Conservation (phyloP, 1,140 invertebrate genomes). For the Calliopsis andreniformis region DNA sequence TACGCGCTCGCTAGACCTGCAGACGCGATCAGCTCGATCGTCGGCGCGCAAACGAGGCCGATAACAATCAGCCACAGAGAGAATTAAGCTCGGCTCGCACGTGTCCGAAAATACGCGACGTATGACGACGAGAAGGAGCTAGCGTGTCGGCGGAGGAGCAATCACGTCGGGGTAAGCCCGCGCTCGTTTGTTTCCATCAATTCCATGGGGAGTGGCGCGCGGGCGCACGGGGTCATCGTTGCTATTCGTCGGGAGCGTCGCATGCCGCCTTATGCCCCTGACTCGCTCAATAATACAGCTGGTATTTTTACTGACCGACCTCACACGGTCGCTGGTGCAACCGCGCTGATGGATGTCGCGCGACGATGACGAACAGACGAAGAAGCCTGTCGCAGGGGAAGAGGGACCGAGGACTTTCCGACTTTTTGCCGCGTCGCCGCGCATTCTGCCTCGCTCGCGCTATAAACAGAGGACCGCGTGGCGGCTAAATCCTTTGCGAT, state of each 20-base stretch:
- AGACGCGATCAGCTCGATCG: background rate
- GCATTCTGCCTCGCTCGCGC: slow-evolving; percentile 10
- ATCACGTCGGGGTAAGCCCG: slow-evolving; percentile 34
- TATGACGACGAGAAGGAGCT: too few species aligned
- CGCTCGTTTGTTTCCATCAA: slow-evolving; percentile 49
- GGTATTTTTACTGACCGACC: slow-evolving; percentile 48
- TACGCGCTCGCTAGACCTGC: slow-evolving; percentile 17
- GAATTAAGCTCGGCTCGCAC: slow-evolving; percentile 26
- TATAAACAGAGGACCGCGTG: slow-evolving; percentile 61
- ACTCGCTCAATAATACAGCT: slow-evolving; percentile 37
- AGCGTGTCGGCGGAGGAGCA: slow-evolving; percentile 34
- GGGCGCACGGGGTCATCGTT: slow-evolving; percentile 17
- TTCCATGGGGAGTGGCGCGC: background rate
- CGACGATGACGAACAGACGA: background rate
- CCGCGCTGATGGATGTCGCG: slow-evolving; percentile 20
- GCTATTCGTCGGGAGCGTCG: background rate
- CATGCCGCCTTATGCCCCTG: slow-evolving; percentile 10
- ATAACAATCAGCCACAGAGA: slow-evolving; percentile 26
- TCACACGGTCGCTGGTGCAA: slow-evolving; percentile 19
- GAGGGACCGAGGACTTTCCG: background rate
- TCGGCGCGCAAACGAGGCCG: slow-evolving; percentile 21
- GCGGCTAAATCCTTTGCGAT: slow-evolving; percentile 64
- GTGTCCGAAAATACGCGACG: slow-evolving; percentile 40
- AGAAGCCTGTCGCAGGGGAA: too few species aligned
- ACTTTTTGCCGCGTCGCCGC: background rate